Conservation (phyloP, 2,888 invertebrate species). For the Dolichomitus sp. region DNA sequence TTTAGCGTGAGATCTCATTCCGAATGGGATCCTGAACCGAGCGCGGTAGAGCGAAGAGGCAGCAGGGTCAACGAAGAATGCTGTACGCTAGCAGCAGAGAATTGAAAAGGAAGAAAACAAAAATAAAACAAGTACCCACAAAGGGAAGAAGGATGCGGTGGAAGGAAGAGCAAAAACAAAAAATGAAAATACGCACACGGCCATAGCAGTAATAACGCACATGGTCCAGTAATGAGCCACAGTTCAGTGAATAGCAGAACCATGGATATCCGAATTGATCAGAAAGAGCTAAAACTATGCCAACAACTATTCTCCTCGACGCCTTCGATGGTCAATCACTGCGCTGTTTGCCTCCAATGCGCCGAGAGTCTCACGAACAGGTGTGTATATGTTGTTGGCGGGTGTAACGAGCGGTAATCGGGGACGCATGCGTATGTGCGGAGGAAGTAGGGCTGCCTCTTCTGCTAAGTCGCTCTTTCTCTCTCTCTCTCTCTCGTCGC, state of each 20-base stretch:
- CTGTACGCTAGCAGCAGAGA: slow-evolving; percentile 1
- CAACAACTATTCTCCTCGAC: slow-evolving; percentile 1
- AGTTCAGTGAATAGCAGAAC: slow-evolving; percentile 8
- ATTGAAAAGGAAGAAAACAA: slow-evolving; percentile 29
- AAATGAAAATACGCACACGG: not conserved
- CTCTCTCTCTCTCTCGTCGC: not conserved
- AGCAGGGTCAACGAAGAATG: slow-evolving; percentile 1
- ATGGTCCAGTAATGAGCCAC: slow-evolving; percentile 18
- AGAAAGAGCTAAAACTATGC: not conserved
- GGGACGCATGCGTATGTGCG: slow-evolving; percentile 57
- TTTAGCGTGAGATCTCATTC: slow-evolving; percentile 71
- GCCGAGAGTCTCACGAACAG: slow-evolving; percentile 28
- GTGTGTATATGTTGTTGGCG: slow-evolving; percentile 29
- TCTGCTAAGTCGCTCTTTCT: not conserved
- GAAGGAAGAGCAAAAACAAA: slow-evolving; percentile 10
- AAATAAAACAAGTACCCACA: slow-evolving; percentile 2
- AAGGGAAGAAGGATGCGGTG: slow-evolving; percentile 6
- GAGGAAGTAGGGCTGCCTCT: slow-evolving; percentile 14
- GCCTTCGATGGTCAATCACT: not conserved
- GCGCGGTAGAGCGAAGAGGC: slow-evolving; percentile 4
- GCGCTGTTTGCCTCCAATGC: not conserved
- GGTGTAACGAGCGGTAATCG: slow-evolving; percentile 56
- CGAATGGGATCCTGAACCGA: slow-evolving; percentile 53
- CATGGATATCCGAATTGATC: not conserved
- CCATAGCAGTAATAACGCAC: not conserved